Evolutionary conservation across 1,140 invertebrate species (phyloP).

Genomic region (Diuraphis noxia): DNA sequence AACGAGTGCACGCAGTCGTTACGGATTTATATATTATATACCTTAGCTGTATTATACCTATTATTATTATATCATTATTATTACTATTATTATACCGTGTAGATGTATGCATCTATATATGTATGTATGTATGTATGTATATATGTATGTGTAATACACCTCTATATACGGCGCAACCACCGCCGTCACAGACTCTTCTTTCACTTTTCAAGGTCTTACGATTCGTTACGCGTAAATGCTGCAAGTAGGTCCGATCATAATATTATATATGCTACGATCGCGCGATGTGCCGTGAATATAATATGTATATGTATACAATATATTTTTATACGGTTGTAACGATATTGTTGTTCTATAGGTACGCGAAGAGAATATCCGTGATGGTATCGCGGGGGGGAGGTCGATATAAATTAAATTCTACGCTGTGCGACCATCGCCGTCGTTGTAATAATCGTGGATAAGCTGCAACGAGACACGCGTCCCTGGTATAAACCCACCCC

Average conservation of each 20-base stretch:
- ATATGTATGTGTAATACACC: not conserved
- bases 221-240: slow-evolving; percentile 49
- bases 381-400: not conserved
- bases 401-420: not conserved
- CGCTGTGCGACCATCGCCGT: not conserved
- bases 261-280: not conserved
- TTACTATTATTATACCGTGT: not conserved
- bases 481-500: not conserved
- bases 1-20: slow-evolving; percentile 10
- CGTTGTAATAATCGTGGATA: not conserved
- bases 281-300: slow-evolving; percentile 8
- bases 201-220: slow-evolving; percentile 52
- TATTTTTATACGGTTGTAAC: not conserved
- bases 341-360: not conserved
- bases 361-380: not conserved
- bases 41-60: not conserved
- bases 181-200: slow-evolving; percentile 43
- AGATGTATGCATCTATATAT: not conserved
- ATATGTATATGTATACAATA: not conserved
- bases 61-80: slow-evolving; percentile 35
- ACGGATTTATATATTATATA: slow-evolving; percentile 25
- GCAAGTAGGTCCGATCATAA: not conserved
- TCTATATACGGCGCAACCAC: not conserved
- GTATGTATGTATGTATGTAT: not conserved
- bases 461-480: not conserved